Evolutionary conservation across 1,140 invertebrate genomes (phyloP), one percentile per base, ranked within the genome.

Genomic region (Anadara kagoshimensis): DNA sequence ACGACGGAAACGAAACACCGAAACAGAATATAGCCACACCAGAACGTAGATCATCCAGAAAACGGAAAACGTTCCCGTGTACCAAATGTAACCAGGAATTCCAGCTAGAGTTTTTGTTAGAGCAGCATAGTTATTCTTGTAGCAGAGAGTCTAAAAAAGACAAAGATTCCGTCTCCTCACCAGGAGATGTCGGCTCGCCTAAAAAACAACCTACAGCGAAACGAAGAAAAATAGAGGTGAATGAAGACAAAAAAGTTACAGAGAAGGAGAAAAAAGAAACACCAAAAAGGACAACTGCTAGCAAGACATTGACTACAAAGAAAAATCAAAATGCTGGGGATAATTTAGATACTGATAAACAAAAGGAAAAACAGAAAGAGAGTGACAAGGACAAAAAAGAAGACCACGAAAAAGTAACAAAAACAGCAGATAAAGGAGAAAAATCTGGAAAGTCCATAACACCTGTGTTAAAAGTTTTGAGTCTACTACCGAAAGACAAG

Each of bases 91-190:
- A 54, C 44, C 62, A 66, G 49, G 47, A 47, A 14, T 64, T 65
- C 43, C 58, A 29, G 11, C 44, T 65, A 26, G 59, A 75, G 22
- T 70, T 66, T 26, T 49, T 75, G 1, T 24, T 70, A 29, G 53
- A 63, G 44, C 67, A 66, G 29, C 61, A 75, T 29, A n/a, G 51
- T 36, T 44, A 56, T 36, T 63, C 44, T 24, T 71, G 59, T 43
- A 22, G 54, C 36, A 61, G 53, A 56, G 61, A 71, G 49, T 43
- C 61, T 44, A 11, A 47, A 53, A 18, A 59, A 44, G 54, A 20
- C 1, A 43, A 41, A 45, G 22, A 59, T n/a, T 14, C 20, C 44
- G 41, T 51, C 44, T 61, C 57, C 47, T 12, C 47, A 0, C 22
- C 45, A 45, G 12, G 41, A 45, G 26, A 44, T 45, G 24, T 20